phyloP scores from a whole-genome alignment of 2,797 vertebrate species.

The Melanotaenia trifasciata region DNA sequence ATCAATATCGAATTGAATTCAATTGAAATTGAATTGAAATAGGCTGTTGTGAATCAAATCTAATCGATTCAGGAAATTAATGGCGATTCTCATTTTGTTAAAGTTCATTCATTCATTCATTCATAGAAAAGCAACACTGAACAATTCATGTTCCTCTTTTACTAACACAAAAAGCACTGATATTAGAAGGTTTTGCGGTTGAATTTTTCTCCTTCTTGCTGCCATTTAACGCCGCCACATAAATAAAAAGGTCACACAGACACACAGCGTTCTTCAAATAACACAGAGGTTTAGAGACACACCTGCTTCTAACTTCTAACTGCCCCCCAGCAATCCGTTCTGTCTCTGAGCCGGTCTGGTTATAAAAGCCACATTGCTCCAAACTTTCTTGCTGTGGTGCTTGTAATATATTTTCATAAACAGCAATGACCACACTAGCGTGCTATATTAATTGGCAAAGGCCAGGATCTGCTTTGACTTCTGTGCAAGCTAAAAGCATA shows the following conservation, averaged over 20 bases:
- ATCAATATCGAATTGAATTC: no score
- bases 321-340: conserved; percentile 36
- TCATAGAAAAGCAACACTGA: not conserved
- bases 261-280: conserved; percentile 26
- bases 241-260: conserved; percentile 4
- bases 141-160: not conserved
- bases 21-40: no score
- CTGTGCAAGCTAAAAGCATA: not conserved
- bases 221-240: conserved; percentile 15
- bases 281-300: conserved; percentile 31
- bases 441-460: not conserved
- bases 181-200: not conserved
- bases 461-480: conserved; percentile 11
- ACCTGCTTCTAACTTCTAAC: conserved; percentile 50
- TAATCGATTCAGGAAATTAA: no score
- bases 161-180: not conserved
- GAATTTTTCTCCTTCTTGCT: no score
- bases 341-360: conserved; percentile 8
- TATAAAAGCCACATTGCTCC: conserved; percentile 3
- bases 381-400: conserved; percentile 3
- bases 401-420: conserved; percentile 25
- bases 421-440: conserved; percentile 2
- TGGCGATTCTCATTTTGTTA: no score
- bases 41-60: no score
- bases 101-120: no score